A percentile compares a stretch with the other conserved stretches of the same genome.
These are phyloP conservation scores for Drosophila parvula DNA, from an alignment of 1,140 invertebrate genomes.

Conservation along the genomic window DNA sequence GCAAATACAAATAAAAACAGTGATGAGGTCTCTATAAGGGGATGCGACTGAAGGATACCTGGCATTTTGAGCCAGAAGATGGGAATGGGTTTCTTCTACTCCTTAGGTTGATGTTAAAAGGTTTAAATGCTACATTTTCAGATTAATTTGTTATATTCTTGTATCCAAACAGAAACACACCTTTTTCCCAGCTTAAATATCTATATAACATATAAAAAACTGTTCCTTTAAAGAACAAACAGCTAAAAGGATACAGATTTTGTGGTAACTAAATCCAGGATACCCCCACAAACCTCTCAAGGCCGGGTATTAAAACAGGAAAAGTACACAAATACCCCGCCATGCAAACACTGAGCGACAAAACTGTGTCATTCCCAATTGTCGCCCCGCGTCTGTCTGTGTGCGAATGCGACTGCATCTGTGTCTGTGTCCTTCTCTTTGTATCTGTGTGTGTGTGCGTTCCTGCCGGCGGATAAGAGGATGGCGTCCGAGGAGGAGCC, in stretches of 20 bases:
- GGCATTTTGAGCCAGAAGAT: too few species aligned
- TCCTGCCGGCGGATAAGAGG: slow-evolving; percentile 18
- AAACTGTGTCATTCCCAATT: slow-evolving; percentile 68
- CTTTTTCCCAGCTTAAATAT: neutral
- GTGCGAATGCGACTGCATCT: neutral
- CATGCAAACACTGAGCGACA: slow-evolving; percentile 51
- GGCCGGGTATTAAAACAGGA: slow-evolving; percentile 36
- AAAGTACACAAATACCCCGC: slow-evolving; percentile 30
- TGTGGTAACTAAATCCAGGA: too few species aligned
- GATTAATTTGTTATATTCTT: too few species aligned
- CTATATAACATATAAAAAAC: neutral
- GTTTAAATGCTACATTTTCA: neutral
- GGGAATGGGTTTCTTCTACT: too few species aligned
- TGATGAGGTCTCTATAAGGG: neutral
- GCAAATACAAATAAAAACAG: slow-evolving; percentile 49
- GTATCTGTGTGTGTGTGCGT: slow-evolving; percentile 26
- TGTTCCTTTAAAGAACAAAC: neutral
- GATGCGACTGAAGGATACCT: neutral
- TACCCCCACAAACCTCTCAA: neutral
- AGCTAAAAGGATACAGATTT: neutral
- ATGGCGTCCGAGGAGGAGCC: slow-evolving; percentile 35
- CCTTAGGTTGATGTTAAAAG: neutral
- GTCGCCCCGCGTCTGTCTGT: slow-evolving; percentile 16
- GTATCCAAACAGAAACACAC: neutral
- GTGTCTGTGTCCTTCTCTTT: neutral